These are phyloP conservation scores for Drosophila nigromelanica DNA, from an alignment of 1,140 invertebrate genomes.

Conservation along the genomic window DNA sequence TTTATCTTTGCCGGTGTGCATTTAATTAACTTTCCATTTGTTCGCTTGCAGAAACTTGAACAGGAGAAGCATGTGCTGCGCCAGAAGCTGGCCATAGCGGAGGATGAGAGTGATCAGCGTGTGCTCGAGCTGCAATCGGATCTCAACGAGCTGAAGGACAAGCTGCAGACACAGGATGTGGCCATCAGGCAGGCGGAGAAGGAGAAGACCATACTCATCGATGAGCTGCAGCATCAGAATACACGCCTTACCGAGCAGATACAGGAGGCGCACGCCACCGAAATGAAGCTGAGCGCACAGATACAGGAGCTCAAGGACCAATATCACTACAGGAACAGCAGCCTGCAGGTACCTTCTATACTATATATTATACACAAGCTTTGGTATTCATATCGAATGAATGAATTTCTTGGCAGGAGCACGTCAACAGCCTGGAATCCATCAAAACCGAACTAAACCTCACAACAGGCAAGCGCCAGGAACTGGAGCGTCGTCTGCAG, in stretches of 20 bases:
- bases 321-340: slow-evolving; percentile 91
- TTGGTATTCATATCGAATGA: not conserved
- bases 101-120: slow-evolving; percentile 95
- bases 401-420: slow-evolving; percentile 87
- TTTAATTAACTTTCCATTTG: slow-evolving; percentile 72
- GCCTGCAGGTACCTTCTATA: slow-evolving; percentile 85
- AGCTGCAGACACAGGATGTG: slow-evolving; percentile 85
- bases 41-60: slow-evolving; percentile 91
- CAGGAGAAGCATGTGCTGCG: slow-evolving; percentile 95
- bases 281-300: slow-evolving; percentile 91
- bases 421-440: slow-evolving; percentile 94
- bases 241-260: slow-evolving; percentile 93
- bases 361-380: not conserved
- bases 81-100: slow-evolving; percentile 91
- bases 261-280: slow-evolving; percentile 91
- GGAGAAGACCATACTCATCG: slow-evolving; percentile 91
- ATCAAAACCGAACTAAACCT: slow-evolving; percentile 94
- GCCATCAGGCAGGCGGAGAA: slow-evolving; percentile 89
- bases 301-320: slow-evolving; percentile 93
- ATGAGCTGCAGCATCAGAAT: slow-evolving; percentile 95
- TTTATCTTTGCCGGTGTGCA: slow-evolving; percentile 13
- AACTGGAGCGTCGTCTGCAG: slow-evolving; percentile 92
- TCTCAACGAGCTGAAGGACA: slow-evolving; percentile 89
- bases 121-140: slow-evolving; percentile 94
- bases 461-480: slow-evolving; percentile 92